Conservation (phyloP, 1,140 invertebrate genomes). For the Pinna nobilis region DNA sequence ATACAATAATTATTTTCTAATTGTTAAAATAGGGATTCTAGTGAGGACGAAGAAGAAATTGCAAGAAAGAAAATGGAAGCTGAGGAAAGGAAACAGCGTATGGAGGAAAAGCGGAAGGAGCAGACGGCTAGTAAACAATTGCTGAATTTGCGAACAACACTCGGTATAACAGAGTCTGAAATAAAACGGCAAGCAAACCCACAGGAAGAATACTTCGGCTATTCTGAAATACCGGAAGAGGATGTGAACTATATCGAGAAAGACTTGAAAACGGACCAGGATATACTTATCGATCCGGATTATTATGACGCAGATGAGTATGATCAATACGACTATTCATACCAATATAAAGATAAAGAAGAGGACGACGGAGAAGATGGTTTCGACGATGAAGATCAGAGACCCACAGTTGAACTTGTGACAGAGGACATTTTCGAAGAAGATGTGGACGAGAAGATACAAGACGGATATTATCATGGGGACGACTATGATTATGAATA, state of each 20-base stretch:
- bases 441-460: too few species aligned
- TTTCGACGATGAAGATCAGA: neutral
- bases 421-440: too few species aligned
- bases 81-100: conserved; percentile 11
- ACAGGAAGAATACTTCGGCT: too few species aligned
- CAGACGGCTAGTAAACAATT: conserved; percentile 5
- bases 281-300: neutral
- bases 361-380: conserved; percentile 5
- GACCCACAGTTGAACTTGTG: too few species aligned
- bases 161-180: neutral
- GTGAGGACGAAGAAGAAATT: conserved; percentile 55
- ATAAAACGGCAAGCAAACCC: neutral
- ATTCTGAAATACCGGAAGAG: neutral
- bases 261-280: neutral
- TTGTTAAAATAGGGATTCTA: conserved; percentile 64
- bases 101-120: conserved; percentile 17
- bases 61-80: conserved; percentile 32
- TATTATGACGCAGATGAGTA: neutral
- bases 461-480: too few species aligned
- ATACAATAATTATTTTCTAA: too few species aligned
- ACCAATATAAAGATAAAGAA: neutral
- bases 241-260: neutral
- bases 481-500: conserved; percentile 23
- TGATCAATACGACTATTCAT: neutral
- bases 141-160: neutral